Evolutionary conservation across 1,140 invertebrate genomes (phyloP).

Genomic region (Lucilia sericata): DNA sequence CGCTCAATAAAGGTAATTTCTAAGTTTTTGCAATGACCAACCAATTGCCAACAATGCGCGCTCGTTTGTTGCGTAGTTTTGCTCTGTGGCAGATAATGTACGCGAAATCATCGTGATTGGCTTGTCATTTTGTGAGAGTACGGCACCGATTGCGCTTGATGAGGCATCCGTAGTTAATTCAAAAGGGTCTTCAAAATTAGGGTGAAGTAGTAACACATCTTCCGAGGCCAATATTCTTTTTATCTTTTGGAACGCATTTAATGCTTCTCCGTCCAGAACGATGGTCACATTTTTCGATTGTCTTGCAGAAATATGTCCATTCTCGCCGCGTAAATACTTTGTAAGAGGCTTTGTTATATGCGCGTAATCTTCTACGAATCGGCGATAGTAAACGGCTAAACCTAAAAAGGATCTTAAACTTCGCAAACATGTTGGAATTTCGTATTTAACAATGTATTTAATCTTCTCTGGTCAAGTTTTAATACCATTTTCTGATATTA

Average conservation of each 20-base stretch:
- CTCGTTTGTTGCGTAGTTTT: constrained; percentile 47
- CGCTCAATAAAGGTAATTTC: constrained; percentile 44
- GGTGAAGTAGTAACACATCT: constrained; percentile 63
- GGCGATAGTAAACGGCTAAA: constrained; percentile 46
- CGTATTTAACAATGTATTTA: constrained; percentile 49
- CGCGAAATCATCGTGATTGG: constrained; percentile 46
- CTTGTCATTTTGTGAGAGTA: constrained; percentile 58
- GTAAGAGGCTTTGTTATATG: constrained; percentile 47
- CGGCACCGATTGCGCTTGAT: constrained; percentile 55
- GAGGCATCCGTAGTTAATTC: constrained; percentile 60
- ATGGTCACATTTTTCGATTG: constrained; percentile 34
- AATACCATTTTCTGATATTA: constrained; percentile 45
- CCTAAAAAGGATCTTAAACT: constrained; percentile 46
- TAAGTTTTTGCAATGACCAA: constrained; percentile 40
- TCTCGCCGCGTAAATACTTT: too few relatives aligned
- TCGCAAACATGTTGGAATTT: constrained; percentile 32
- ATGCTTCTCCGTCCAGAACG: constrained; percentile 35
- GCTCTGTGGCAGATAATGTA: constrained; percentile 39
- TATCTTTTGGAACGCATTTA: constrained; percentile 63
- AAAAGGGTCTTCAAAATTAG: constrained; percentile 59
- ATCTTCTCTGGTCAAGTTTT: constrained; percentile 51
- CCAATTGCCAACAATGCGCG: constrained; percentile 45
- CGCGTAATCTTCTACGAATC: constrained; percentile 48
- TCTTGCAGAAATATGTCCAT: too few relatives aligned
- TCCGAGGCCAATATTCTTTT: constrained; percentile 66